Base-by-base conservation (phyloP, 2,888 invertebrate species). In the Macrostomum cliftonense region DNA sequence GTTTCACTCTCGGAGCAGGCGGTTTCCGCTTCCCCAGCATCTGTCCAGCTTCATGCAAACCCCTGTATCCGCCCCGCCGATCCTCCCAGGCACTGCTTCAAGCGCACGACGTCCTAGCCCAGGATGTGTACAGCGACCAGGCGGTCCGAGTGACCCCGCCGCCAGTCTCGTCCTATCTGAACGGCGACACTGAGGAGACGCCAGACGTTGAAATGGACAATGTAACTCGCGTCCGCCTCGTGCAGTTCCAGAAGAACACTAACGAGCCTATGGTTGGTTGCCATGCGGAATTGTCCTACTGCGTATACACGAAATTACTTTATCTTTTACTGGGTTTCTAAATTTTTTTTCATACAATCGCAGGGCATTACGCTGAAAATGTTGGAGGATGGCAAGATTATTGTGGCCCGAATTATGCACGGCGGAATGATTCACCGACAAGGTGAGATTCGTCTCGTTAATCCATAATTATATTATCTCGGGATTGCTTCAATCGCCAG, bases 341-440 rank as follows among this genome's bases (percentile, higher is more conserved):
- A n/a, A n/a, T n/a, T n/a, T n/a, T n/a, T n/a, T n/a, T n/a, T n/a
- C n/a, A n/a, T n/a, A n/a, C n/a, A 28, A 28, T 28, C 9, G 28
- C 37, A 65, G 67, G 68, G 68, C 39, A 71, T 72, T 70, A 91
- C 91, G 61, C 76, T 91, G 59, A 91, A 91, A 76, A 81, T 95
- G 78, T 91, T 89, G 63, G 95, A 95, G 71, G 91, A 95, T 65
- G 89, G 91, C 36, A 53, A 50, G 37, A 95, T 93, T 75, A 83
- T 93, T 68, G 93, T 95, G 59, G 93, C 93, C 47, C 78, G 95
- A 64, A 95, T 95, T 68, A 91, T 95, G 86, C 91, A 93, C 73
- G 93, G 95, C 47, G 95, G 95, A 52, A 93, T 95, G 91, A 95
- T 95, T 65, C 95, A 95, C 73, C 78, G 93, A 58, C 93, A 95